phyloP scores from a whole-genome alignment of 2,113 vertebrate genomes.

The Oreochromis aureus region DNA sequence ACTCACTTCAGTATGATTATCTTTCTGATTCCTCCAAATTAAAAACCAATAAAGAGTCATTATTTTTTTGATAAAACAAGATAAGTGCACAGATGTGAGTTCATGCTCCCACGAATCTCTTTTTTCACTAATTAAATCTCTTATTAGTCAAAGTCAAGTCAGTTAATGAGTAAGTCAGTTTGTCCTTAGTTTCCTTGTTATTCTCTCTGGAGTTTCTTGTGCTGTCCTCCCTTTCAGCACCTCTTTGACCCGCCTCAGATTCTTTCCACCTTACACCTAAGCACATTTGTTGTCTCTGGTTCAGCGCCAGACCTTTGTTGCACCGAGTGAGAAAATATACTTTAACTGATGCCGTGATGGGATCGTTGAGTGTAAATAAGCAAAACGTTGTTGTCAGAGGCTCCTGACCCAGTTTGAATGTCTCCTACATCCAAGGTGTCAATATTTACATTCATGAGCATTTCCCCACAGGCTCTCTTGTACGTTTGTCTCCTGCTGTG shows the following conservation, averaged over 20 bases:
- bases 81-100: neutral
- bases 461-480: neutral
- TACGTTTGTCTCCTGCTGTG: neutral
- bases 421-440: slow-evolving; percentile 3
- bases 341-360: neutral
- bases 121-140: neutral
- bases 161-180: neutral
- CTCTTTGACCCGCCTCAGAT: slow-evolving; percentile 5
- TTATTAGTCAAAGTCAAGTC: neutral
- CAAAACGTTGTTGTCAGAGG: slow-evolving; percentile 13
- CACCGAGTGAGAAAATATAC: neutral
- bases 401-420: slow-evolving; percentile 2
- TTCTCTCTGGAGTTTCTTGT: neutral
- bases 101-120: neutral
- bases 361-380: slow-evolving; percentile 29
- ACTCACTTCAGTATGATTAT: neutral
- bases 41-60: neutral
- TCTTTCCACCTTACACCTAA: slow-evolving; percentile 30
- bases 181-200: neutral
- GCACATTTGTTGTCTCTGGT: slow-evolving; percentile 14
- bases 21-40: neutral
- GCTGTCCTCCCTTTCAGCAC: neutral
- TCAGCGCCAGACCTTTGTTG: slow-evolving; percentile 24
- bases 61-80: neutral
- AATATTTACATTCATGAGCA: slow-evolving; percentile 19